phyloP scores from a whole-genome alignment of 2,888 invertebrate species.

The Caenorhabditis angaria region DNA sequence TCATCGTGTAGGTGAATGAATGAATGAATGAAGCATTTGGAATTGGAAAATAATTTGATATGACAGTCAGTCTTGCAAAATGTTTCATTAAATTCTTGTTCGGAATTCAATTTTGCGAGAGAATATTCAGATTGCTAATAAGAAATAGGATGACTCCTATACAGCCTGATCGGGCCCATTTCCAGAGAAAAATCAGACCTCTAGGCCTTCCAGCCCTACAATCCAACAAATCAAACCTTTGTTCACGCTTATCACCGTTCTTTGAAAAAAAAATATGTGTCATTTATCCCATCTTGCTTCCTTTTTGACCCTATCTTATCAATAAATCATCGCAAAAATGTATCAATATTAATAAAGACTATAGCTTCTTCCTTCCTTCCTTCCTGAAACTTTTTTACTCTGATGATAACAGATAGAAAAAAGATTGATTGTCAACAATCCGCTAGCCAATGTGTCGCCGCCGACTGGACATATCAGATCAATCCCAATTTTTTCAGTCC shows the following conservation, averaged over 20 bases:
- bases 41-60: not conserved
- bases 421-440: constrained; percentile 25
- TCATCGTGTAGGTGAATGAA: constrained; percentile 2
- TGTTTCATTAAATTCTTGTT: not conserved
- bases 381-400: not conserved
- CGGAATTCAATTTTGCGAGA: too few species aligned
- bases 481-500: not conserved
- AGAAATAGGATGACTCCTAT: too few species aligned
- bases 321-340: constrained; percentile 6
- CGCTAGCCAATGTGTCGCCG: constrained; percentile 33
- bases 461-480: not conserved
- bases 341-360: not conserved
- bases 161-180: not conserved
- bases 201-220: not conserved
- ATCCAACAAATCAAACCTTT: not conserved
- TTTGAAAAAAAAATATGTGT: not conserved
- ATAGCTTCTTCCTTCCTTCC: not conserved
- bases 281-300: not conserved
- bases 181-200: not conserved
- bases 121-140: too few species aligned
- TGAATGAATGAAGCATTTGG: not conserved
- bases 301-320: constrained; percentile 1
- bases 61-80: constrained; percentile 1
- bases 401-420: too few species aligned
- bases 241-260: not conserved